Evolutionary conservation across 2,888 invertebrate species (phyloP), one percentile per base, ranked within the genome.

Genomic region (Teleogryllus oceanicus): DNA sequence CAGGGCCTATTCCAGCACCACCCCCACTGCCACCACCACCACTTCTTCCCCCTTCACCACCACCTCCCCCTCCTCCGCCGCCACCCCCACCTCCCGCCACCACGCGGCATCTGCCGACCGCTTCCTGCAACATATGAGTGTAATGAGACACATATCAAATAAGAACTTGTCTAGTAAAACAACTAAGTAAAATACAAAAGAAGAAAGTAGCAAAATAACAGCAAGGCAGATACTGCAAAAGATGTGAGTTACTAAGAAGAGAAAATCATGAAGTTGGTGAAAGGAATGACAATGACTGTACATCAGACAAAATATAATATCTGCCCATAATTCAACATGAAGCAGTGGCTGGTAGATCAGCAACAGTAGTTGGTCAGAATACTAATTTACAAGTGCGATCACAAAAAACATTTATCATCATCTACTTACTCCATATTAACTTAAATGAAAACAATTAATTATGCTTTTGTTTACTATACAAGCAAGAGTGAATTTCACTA

Each of bases 1-100:
- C 77, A 50, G 76, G 76, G 49, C 83, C 82, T 2, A 82, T 83
- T 77, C 83, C 82, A 49, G 84, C 85, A 80, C 80, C 80, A 37
- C 79, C 77, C 13, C 76, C 78, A 80, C 81, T 81, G 74, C 80
- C 78, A 13, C 81, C 82, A 13, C 81, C 82, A 20, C 82, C 82
- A 4, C 62, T n/a, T 62, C 62, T n/a, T 18, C 62, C 62, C 13
- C 62, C 62, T 18, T n/a, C 78, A 74, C 76, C 78, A 79, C 81
- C 80, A 49, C 80, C 79, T 11, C 81, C 82, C 76, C 82, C 24
- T 18, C 62, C 62, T 62, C 62, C 62, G 5, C 62, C 62, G n/a
- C 62, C 62, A 62, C 62, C 78, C 75, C 76, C 78, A 80, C 81
- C 80, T 80, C 4, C 81, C 82, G 20, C 82, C 82, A 18, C 62